Conservation (phyloP, 2,797 vertebrate species). For the Melanotaenia nigrans region DNA sequence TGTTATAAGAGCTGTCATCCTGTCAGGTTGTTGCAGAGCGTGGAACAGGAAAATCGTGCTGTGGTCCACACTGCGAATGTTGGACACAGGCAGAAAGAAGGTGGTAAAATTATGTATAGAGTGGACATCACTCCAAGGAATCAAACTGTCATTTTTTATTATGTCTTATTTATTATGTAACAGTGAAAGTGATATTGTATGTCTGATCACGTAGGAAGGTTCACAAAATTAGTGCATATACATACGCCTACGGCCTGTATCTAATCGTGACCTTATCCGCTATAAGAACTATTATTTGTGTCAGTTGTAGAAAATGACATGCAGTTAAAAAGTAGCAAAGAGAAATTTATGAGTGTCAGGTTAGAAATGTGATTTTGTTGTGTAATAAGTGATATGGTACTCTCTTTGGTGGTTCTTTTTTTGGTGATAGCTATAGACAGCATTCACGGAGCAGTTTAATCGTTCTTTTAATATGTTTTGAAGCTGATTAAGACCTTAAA, state of each 20-base stretch:
- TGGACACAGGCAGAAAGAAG: slow-evolving; percentile 40
- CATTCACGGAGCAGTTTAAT: background rate
- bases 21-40: slow-evolving; percentile 57
- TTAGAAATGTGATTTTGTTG: background rate
- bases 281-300: too few species aligned
- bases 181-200: background rate
- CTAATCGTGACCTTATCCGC: too few species aligned
- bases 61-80: slow-evolving; percentile 46
- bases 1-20: slow-evolving; percentile 64
- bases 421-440: background rate
- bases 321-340: too few species aligned
- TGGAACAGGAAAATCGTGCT: slow-evolving; percentile 28
- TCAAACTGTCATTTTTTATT: slow-evolving; percentile 20
- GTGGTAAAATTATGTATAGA: slow-evolving; percentile 37
- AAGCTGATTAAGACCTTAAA: too few species aligned
- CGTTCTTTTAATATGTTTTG: too few species aligned
- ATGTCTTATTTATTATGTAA: background rate
- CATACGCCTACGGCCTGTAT: too few species aligned
- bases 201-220: background rate
- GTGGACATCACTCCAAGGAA: slow-evolving; percentile 10
- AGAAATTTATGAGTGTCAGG: background rate
- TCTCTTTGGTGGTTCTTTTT: background rate
- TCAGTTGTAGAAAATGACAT: too few species aligned
- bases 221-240: background rate
- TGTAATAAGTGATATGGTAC: background rate